Evolutionary conservation across 2,113 vertebrate species (phyloP).

Genomic region (Colius striatus): DNA sequence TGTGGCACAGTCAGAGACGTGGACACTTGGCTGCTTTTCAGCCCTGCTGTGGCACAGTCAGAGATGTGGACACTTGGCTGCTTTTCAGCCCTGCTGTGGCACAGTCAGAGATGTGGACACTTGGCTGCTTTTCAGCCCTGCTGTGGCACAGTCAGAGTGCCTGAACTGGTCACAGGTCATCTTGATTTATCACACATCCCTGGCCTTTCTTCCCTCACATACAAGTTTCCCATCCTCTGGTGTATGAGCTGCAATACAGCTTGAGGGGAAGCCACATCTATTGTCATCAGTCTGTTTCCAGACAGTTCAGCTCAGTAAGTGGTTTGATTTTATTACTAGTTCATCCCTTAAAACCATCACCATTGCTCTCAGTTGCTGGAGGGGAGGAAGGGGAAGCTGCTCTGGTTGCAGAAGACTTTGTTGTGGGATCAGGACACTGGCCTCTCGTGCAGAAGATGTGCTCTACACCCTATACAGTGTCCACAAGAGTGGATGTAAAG

Average conservation of each 20-base stretch:
- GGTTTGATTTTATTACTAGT: not conserved
- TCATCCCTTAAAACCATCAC: not conserved
- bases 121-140: no score
- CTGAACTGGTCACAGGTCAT: not conserved
- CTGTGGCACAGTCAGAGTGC: not conserved
- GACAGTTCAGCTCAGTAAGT: not conserved
- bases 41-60: no score
- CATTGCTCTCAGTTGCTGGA: not conserved
- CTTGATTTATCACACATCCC: not conserved
- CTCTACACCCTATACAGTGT: not conserved
- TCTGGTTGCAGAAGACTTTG: not conserved
- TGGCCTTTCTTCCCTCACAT: not conserved
- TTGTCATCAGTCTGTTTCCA: not conserved
- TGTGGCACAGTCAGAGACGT: not conserved
- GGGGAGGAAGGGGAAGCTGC: not conserved
- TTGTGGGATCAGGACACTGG: not conserved
- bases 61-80: slow-evolving; percentile 39
- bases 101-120: not conserved
- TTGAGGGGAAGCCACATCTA: not conserved
- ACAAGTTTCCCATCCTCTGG: not conserved
- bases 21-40: no score
- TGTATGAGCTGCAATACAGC: not conserved
- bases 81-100: not conserved
- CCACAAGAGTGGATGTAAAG: not conserved
- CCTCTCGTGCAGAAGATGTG: not conserved